Conservation (phyloP, 2,888 invertebrate genomes). For the Dryadula phaetusa region DNA sequence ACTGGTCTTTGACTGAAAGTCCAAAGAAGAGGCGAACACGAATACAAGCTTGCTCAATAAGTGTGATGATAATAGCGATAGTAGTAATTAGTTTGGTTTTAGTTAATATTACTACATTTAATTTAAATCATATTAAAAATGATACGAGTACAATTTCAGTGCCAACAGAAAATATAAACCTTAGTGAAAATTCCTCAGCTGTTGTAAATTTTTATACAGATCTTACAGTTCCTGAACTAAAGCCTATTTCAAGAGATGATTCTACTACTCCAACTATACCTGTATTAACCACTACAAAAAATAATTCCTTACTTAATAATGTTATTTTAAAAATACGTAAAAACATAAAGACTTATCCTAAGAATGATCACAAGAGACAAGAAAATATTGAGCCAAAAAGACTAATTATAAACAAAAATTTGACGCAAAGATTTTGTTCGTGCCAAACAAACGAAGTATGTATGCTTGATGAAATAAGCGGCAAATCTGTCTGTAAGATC, state of each 20-base stretch:
- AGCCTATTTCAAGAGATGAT: constrained; percentile 52
- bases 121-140: constrained; percentile 66
- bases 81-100: constrained; percentile 80
- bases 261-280: constrained; percentile 53
- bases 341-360: constrained; percentile 76
- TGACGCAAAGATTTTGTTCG: constrained; percentile 76
- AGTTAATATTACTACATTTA: constrained; percentile 78
- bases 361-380: constrained; percentile 56
- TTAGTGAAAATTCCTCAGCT: constrained; percentile 65
- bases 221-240: constrained; percentile 47
- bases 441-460: constrained; percentile 85
- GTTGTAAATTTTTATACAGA: constrained; percentile 61
- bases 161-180: constrained; percentile 69
- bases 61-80: constrained; percentile 80
- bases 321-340: constrained; percentile 73
- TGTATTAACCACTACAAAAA: constrained; percentile 54
- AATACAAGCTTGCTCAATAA: constrained; percentile 82
- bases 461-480: constrained; percentile 85
- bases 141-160: constrained; percentile 75
- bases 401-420: constrained; percentile 65
- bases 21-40: constrained; percentile 77
- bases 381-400: constrained; percentile 63
- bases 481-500: constrained; percentile 82
- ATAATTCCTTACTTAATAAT: constrained; percentile 57
- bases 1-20: constrained; percentile 74